Percentiles rank a stretch among this genome's conserved stretches.
Evolutionary conservation across 2,797 vertebrate species (phyloP).

Genomic region (Hippopotamyrus pictus): DNA sequence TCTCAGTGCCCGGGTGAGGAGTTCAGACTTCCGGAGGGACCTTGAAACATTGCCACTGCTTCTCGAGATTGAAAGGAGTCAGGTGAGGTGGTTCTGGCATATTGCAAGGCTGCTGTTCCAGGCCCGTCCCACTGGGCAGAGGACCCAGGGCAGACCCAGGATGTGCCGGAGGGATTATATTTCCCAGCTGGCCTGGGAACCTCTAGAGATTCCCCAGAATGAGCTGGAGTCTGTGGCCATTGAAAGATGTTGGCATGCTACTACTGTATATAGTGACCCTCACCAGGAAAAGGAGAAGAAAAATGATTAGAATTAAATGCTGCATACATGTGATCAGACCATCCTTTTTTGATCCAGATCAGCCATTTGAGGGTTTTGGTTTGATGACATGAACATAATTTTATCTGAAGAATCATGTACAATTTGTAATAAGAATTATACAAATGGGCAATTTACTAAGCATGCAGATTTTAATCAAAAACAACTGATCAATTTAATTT

Average conservation of each 20-base stretch:
- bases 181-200: background rate
- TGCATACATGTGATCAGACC: background rate
- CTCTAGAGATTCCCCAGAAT: background rate
- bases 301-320: background rate
- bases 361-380: background rate
- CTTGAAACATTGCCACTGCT: background rate
- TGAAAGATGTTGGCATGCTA: background rate
- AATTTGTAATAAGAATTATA: background rate
- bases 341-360: background rate
- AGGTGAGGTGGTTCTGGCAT: background rate
- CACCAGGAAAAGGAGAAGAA: background rate
- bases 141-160: background rate
- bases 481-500: background rate
- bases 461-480: background rate
- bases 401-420: background rate
- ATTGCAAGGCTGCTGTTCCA: background rate
- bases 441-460: background rate
- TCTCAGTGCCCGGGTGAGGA: background rate
- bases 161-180: background rate
- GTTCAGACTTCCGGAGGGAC: background rate
- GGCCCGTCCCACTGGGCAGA: background rate
- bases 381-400: background rate
- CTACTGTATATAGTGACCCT: background rate
- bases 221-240: background rate
- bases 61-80: background rate